Evolutionary conservation across 2,797 vertebrate genomes (phyloP).

Genomic region (Tachyglossus aculeatus): DNA sequence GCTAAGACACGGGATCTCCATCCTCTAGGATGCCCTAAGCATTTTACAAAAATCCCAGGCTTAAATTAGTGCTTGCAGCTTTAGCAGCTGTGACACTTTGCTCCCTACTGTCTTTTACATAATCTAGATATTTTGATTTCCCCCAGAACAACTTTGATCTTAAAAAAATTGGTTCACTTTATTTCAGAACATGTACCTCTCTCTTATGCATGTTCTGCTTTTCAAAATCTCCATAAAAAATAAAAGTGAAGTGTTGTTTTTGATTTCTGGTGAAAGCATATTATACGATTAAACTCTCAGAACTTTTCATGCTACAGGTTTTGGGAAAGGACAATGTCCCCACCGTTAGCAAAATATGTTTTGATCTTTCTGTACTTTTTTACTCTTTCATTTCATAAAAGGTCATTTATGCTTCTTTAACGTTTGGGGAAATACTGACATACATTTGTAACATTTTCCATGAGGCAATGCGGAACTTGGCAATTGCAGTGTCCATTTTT

Average conservation of each 20-base stretch:
- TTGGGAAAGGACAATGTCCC: conserved; percentile 2
- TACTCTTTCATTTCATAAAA: conserved; percentile 18
- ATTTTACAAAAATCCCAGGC: no score
- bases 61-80: no score
- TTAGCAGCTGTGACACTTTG: conserved; percentile 37
- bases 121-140: conserved; percentile 32
- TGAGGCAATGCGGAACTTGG: conserved; percentile 4
- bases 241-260: no score
- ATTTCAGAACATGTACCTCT: conserved; percentile 38
- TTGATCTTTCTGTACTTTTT: conserved; percentile 15
- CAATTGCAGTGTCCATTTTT: neutral
- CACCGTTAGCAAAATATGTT: neutral
- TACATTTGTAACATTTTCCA: conserved; percentile 16
- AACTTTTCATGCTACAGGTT: neutral
- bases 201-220: conserved; percentile 26
- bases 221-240: conserved; percentile 35
- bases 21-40: no score
- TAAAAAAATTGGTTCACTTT: conserved; percentile 46
- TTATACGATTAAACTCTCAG: conserved; percentile 23
- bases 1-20: no score
- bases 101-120: conserved; percentile 11
- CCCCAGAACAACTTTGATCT: conserved; percentile 23
- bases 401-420: neutral
- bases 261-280: neutral
- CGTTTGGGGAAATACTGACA: neutral